Percentiles rank a stretch among this genome's conserved stretches.
phyloP scores from a whole-genome alignment of 2,888 invertebrate species.

The Agrochola litura region DNA sequence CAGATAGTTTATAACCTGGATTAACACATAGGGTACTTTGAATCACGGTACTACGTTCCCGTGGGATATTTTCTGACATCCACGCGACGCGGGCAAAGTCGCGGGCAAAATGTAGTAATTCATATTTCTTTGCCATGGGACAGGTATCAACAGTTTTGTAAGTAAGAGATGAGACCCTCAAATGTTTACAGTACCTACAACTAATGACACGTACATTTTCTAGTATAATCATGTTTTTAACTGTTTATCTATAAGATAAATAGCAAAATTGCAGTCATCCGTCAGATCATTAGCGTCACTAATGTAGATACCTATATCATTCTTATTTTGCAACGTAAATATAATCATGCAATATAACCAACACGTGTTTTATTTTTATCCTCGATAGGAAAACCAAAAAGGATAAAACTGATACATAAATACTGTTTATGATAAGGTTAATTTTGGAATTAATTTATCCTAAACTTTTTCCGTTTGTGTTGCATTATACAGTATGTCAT shows the following conservation, averaged over 20 bases:
- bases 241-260: slow-evolving; percentile 28
- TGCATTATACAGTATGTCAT: not conserved
- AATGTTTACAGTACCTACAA: not conserved
- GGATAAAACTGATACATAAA: not conserved
- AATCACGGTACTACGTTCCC: no score
- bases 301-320: not conserved
- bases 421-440: not conserved
- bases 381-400: not conserved
- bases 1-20: no score
- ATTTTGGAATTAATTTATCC: not conserved
- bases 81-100: no score
- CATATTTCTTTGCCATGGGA: no score
- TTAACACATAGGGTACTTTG: no score
- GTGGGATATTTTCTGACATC: no score
- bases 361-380: not conserved
- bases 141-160: not conserved
- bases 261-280: slow-evolving; percentile 20
- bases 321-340: slow-evolving; percentile 20
- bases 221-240: slow-evolving; percentile 34
- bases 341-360: not conserved
- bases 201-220: slow-evolving; percentile 19
- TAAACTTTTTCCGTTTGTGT: not conserved
- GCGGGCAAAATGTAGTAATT: no score
- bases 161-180: not conserved
- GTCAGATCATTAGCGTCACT: not conserved